Percentiles rank a stretch among this genome's conserved stretches.
Conservation (phyloP, 1,140 invertebrate species). For the Zaprionus taronus region DNA sequence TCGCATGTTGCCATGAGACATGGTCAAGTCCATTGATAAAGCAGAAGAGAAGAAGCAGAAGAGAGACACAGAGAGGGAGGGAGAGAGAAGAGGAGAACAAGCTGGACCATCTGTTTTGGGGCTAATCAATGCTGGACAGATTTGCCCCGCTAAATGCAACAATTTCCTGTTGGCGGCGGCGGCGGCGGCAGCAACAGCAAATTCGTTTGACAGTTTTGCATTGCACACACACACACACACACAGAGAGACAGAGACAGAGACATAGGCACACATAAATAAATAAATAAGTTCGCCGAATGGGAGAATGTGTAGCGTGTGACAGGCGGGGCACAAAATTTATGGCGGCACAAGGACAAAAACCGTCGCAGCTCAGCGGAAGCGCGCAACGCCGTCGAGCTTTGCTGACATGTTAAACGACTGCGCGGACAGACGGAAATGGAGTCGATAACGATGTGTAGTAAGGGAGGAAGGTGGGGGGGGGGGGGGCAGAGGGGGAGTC, state of each 20-base stretch:
- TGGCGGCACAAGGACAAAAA: slow-evolving; percentile 77
- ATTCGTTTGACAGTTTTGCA: slow-evolving; percentile 63
- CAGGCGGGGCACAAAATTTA: slow-evolving; percentile 76
- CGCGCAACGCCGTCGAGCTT: slow-evolving; percentile 21
- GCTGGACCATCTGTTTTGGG: slow-evolving; percentile 45
- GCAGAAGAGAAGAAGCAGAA: not conserved
- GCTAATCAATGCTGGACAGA: slow-evolving; percentile 55
- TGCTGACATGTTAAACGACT: slow-evolving; percentile 79
- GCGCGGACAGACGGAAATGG: slow-evolving; percentile 8
- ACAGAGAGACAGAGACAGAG: slow-evolving; percentile 9
- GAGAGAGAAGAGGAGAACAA: not conserved
- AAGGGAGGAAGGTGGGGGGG: not conserved
- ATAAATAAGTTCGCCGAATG: slow-evolving; percentile 68
- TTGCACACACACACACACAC: slow-evolving; percentile 33
- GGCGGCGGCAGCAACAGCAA: slow-evolving; percentile 34
- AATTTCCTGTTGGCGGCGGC: slow-evolving; percentile 35
- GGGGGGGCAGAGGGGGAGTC: not conserved
- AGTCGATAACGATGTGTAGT: slow-evolving; percentile 2
- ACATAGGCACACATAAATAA: slow-evolving; percentile 66
- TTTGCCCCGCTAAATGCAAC: slow-evolving; percentile 53
- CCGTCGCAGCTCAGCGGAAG: slow-evolving; percentile 43
- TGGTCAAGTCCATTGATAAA: slow-evolving; percentile 53
- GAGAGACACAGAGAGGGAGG: not conserved
- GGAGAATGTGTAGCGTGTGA: slow-evolving; percentile 60
- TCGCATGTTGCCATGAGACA: slow-evolving; percentile 50